These are phyloP conservation scores for Thalassarche chlororhynchos DNA, from an alignment of 2,113 vertebrate species.

Conservation along the genomic window DNA sequence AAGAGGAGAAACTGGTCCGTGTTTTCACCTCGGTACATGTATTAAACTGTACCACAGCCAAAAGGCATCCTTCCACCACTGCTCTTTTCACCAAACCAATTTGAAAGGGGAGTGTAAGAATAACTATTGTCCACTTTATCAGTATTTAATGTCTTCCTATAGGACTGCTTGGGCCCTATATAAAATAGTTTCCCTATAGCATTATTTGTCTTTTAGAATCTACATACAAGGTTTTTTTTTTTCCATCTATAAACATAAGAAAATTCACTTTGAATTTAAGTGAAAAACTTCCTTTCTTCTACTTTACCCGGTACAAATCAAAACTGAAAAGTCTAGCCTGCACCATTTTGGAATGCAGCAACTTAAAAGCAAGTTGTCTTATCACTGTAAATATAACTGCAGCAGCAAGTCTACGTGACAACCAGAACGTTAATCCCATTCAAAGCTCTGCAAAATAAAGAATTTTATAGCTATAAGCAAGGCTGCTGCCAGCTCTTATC, in stretches of 20 bases:
- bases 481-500: background rate
- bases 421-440: background rate
- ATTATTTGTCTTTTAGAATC: background rate
- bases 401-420: fast-evolving
- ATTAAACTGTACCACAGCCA: background rate
- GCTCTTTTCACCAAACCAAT: background rate
- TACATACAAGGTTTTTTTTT: background rate
- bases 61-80: background rate
- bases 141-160: background rate
- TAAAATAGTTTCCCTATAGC: background rate
- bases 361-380: background rate
- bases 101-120: background rate
- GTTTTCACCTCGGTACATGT: background rate
- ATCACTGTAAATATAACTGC: background rate
- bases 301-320: background rate
- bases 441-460: background rate
- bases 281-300: background rate
- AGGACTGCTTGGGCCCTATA: background rate
- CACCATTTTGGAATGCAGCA: background rate
- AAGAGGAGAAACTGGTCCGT: background rate
- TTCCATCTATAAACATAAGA: background rate
- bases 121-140: background rate
- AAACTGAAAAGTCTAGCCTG: background rate
- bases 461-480: background rate
- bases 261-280: background rate